Evolutionary conservation across 2,888 invertebrate genomes (phyloP).

Genomic region (Melinaea menophilus): DNA sequence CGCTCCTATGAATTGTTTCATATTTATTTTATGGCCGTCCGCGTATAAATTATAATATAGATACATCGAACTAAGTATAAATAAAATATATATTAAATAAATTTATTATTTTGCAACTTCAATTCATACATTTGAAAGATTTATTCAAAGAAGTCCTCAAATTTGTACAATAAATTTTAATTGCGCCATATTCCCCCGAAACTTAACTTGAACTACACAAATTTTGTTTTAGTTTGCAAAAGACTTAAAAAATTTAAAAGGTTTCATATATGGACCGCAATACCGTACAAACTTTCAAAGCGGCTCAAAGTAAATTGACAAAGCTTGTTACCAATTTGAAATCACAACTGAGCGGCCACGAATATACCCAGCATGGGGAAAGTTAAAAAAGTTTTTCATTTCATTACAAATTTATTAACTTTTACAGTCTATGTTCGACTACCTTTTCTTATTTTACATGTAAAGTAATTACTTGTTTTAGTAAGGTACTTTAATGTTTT

Average conservation of each 20-base stretch:
- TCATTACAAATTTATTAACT: too few species aligned
- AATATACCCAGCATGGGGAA: background rate
- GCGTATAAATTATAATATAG: slow-evolving; percentile 8
- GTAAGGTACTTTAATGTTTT: too few species aligned
- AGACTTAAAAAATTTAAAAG: too few species aligned
- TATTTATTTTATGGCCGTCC: slow-evolving; percentile 12
- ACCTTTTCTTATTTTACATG: too few species aligned
- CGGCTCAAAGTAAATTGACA: slow-evolving; percentile 1
- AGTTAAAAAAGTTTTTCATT: too few species aligned
- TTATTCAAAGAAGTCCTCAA: background rate
- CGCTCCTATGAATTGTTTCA: background rate
- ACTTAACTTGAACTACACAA: too few species aligned
- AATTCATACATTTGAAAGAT: slow-evolving; percentile 1
- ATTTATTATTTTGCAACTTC: background rate
- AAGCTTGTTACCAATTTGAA: slow-evolving; percentile 2
- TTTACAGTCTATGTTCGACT: too few species aligned
- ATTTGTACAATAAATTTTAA: too few species aligned
- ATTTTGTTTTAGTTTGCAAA: too few species aligned
- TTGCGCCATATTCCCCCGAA: too few species aligned
- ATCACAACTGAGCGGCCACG: background rate
- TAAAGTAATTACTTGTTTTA: too few species aligned
- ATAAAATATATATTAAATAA: slow-evolving; percentile 1
- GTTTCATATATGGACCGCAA: background rate
- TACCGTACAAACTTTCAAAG: background rate
- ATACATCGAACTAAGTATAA: background rate